Evolutionary conservation across 1,140 invertebrate species (phyloP).

Genomic region (Tachypleus tridentatus): DNA sequence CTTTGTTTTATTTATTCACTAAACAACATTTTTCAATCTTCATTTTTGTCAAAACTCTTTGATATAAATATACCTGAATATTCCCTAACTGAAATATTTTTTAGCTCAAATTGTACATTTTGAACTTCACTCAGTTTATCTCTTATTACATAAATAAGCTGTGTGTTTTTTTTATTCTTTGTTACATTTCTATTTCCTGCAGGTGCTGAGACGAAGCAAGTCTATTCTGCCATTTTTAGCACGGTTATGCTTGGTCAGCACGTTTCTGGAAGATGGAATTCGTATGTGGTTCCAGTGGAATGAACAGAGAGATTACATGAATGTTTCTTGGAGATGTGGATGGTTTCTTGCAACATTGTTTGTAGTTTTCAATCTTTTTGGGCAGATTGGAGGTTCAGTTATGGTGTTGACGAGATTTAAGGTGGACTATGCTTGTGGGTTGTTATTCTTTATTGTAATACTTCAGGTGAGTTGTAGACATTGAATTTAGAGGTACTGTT

Average conservation of each 20-base stretch:
- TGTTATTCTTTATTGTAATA: conserved; percentile 92
- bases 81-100: too few relatives aligned
- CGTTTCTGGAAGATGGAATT: conserved; percentile 97
- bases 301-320: conserved; percentile 96
- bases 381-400: conserved; percentile 86
- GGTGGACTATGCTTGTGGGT: conserved; percentile 86
- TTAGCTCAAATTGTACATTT: too few relatives aligned
- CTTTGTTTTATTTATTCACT: too few relatives aligned
- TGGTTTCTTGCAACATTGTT: conserved; percentile 83
- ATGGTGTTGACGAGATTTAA: conserved; percentile 88
- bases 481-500: background rate
- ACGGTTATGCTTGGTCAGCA: conserved; percentile 93
- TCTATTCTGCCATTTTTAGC: conserved; percentile 89
- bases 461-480: conserved; percentile 55
- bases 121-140: too few relatives aligned
- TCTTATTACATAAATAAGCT: too few relatives aligned
- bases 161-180: too few relatives aligned
- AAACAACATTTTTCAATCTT: too few relatives aligned
- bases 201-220: conserved; percentile 88
- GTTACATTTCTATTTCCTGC: conserved; percentile 20
- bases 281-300: conserved; percentile 99
- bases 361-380: conserved; percentile 84
- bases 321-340: conserved; percentile 95
- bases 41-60: too few relatives aligned
- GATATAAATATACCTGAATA: too few relatives aligned